phyloP scores from a whole-genome alignment of 2,797 vertebrate genomes.

The Syndactyla subalaris region DNA sequence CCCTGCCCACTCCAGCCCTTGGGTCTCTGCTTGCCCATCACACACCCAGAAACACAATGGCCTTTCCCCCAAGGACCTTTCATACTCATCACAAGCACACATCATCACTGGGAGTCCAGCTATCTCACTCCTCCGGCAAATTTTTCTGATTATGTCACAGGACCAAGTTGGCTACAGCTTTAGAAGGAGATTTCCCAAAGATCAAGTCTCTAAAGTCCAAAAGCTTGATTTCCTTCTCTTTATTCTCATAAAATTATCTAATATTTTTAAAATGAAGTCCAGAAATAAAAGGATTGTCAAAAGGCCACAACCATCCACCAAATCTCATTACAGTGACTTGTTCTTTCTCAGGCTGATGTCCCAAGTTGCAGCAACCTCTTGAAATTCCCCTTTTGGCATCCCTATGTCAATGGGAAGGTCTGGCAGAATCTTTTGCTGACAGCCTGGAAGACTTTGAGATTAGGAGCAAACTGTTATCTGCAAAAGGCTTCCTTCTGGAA shows the following conservation, averaged over 20 bases:
- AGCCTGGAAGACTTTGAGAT: not conserved
- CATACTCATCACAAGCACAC: not conserved
- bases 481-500: not conserved
- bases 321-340: not conserved
- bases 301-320: not conserved
- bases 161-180: not conserved
- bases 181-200: not conserved
- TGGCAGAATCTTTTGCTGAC: not conserved
- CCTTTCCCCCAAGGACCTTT: not conserved
- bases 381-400: not conserved
- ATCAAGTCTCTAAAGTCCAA: not conserved
- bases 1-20: not conserved
- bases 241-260: not conserved
- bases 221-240: not conserved
- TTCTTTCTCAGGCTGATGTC: not conserved
- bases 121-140: not conserved
- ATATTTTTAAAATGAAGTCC: not conserved
- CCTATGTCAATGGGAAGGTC: not conserved
- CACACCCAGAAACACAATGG: not conserved
- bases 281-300: not conserved
- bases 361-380: not conserved
- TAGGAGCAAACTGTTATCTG: not conserved
- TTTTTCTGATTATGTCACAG: not conserved
- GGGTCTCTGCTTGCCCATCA: not conserved
- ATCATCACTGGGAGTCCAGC: not conserved